Evolutionary conservation across 1,140 invertebrate species (phyloP).

Genomic region (Nixonia krombeini): DNA sequence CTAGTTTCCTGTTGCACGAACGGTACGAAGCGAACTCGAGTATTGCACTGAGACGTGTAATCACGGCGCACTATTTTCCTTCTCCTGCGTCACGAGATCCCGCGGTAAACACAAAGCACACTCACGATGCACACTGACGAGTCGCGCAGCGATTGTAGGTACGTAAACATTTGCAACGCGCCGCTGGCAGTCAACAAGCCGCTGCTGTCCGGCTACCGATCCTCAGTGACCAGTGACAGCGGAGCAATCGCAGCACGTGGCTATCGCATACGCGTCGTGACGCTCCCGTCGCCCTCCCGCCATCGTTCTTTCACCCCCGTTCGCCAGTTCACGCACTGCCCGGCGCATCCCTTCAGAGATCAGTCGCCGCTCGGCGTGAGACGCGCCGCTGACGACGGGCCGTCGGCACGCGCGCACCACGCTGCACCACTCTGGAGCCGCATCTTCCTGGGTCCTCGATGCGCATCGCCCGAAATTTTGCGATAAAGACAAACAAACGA

Average conservation of each 20-base stretch:
- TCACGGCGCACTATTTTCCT: too few relatives aligned
- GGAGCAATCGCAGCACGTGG: slow-evolving; percentile 46
- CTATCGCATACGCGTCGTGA: too few relatives aligned
- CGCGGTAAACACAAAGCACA: background rate
- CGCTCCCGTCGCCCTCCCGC: slow-evolving; percentile 40
- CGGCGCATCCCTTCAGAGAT: slow-evolving; percentile 11
- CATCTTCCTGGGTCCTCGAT: slow-evolving; percentile 23
- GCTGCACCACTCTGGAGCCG: slow-evolving; percentile 20
- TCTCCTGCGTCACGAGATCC: background rate
- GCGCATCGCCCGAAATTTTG: too few relatives aligned
- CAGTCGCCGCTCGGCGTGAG: slow-evolving; percentile 55
- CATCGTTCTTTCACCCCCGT: slow-evolving; percentile 4
- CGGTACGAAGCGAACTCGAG: too few relatives aligned
- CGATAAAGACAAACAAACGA: too few relatives aligned
- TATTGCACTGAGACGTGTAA: background rate
- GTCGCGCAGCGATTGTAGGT: background rate
- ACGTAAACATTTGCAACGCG: background rate
- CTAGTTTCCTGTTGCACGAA: too few relatives aligned
- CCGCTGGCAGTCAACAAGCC: too few relatives aligned
- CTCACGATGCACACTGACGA: background rate
- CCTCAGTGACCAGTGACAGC: background rate
- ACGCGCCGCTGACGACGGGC: slow-evolving; percentile 21
- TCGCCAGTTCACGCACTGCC: background rate
- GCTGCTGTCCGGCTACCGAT: background rate
- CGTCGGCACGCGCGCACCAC: slow-evolving; percentile 28